These are phyloP conservation scores for Pseudanteris insignis DNA, from an alignment of 2,888 invertebrate species.

Conservation along the genomic window DNA sequence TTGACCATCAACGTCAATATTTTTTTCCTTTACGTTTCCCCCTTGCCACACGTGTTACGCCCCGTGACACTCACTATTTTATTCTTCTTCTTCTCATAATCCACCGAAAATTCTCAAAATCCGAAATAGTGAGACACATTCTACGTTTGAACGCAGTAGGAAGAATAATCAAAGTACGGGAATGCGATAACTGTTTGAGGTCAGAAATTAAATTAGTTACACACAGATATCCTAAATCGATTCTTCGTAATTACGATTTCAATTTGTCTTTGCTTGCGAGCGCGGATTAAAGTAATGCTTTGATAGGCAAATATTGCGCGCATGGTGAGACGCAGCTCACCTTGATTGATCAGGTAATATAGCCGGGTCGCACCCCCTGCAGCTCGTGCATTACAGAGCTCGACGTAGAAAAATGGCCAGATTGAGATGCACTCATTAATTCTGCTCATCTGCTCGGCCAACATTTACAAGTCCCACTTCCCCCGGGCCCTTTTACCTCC, in stretches of 20 bases:
- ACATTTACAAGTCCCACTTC: slow-evolving; percentile 31
- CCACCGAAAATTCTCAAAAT: no score
- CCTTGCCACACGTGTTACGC: no score
- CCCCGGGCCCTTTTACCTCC: slow-evolving; percentile 13
- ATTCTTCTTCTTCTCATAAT: no score
- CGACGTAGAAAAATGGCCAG: slow-evolving; percentile 65
- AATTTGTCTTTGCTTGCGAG: slow-evolving; percentile 27
- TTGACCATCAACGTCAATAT: no score
- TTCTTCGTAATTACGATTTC: slow-evolving; percentile 27
- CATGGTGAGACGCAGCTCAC: slow-evolving; percentile 56
- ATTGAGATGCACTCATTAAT: slow-evolving; percentile 66
- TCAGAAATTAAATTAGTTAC: slow-evolving; percentile 11
- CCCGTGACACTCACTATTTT: no score
- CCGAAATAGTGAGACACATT: no score
- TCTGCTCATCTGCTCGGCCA: slow-evolving; percentile 51
- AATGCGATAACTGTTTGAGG: not conserved
- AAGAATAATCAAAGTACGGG: not conserved
- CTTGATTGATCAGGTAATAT: slow-evolving; percentile 66
- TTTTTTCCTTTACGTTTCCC: no score
- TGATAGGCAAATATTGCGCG: slow-evolving; percentile 43
- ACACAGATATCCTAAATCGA: slow-evolving; percentile 8
- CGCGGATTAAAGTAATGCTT: slow-evolving; percentile 24
- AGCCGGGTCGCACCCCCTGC: slow-evolving; percentile 62
- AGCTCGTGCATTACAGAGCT: slow-evolving; percentile 61
- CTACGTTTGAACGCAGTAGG: no score